phyloP scores from a whole-genome alignment of 2,113 vertebrate genomes.

The Ictalurus punctatus region DNA sequence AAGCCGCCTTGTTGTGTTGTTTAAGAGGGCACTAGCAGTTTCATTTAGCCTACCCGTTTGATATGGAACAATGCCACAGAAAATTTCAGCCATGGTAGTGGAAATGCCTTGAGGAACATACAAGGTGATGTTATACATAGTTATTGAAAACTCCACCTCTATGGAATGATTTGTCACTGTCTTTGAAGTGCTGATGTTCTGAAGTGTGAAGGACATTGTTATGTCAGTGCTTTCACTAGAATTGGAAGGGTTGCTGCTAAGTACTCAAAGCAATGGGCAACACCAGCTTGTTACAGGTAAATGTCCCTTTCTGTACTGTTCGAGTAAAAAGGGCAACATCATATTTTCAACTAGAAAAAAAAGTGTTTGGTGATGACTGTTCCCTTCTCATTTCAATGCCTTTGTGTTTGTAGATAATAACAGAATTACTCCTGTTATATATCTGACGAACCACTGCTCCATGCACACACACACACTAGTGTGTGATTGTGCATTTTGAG shows the following conservation, averaged over 20 bases:
- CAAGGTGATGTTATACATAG: background rate
- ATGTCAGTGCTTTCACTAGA: slow-evolving; percentile 73
- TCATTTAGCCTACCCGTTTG: slow-evolving; percentile 10
- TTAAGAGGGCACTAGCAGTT: slow-evolving; percentile 34
- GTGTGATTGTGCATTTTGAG: slow-evolving; percentile 46
- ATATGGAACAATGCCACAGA: slow-evolving; percentile 35
- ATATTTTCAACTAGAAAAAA: slow-evolving; percentile 73
- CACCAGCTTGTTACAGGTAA: slow-evolving; percentile 40
- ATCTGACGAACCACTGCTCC: slow-evolving; percentile 67
- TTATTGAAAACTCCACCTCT: slow-evolving; percentile 41
- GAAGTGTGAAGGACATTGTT: slow-evolving; percentile 65
- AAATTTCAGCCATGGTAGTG: slow-evolving; percentile 3
- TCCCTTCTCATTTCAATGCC: slow-evolving; percentile 65
- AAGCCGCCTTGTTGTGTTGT: slow-evolving; percentile 24
- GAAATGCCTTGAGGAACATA: slow-evolving; percentile 34
- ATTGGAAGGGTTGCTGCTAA: slow-evolving; percentile 47
- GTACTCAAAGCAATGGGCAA: slow-evolving; percentile 43
- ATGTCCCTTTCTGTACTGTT: slow-evolving; percentile 54
- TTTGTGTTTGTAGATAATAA: slow-evolving; percentile 37
- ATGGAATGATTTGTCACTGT: slow-evolving; percentile 50
- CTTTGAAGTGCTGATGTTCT: slow-evolving; percentile 78
- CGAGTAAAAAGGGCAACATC: slow-evolving; percentile 61
- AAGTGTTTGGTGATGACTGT: slow-evolving; percentile 69
- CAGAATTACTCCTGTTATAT: slow-evolving; percentile 54
- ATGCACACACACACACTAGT: slow-evolving; percentile 55